Evolutionary conservation across 2,888 invertebrate genomes (phyloP).

Genomic region (Andrena flavipes): DNA sequence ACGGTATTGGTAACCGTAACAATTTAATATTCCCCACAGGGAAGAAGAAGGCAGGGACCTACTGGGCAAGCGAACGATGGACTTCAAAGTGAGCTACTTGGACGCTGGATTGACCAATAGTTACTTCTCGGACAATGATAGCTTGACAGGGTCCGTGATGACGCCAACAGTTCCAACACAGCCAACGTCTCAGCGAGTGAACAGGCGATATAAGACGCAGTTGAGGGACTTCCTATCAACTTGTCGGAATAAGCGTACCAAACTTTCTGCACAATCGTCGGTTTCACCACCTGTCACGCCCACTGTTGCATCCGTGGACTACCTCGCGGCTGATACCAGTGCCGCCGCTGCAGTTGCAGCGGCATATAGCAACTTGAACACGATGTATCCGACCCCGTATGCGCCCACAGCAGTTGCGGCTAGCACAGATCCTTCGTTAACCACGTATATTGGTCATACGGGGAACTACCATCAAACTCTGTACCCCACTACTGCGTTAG

Average conservation of each 20-base stretch:
- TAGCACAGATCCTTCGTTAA: slow-evolving; percentile 87
- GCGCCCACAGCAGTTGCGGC: slow-evolving; percentile 91
- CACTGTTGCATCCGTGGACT: slow-evolving; percentile 88
- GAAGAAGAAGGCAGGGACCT: slow-evolving; percentile 99
- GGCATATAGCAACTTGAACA: slow-evolving; percentile 92
- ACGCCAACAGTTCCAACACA: slow-evolving; percentile 86
- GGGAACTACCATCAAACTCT: slow-evolving; percentile 88
- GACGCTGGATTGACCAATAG: slow-evolving; percentile 96
- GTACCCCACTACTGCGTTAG: slow-evolving; percentile 86
- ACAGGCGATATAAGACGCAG: slow-evolving; percentile 95
- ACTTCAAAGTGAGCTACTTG: slow-evolving; percentile 99
- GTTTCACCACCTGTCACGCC: slow-evolving; percentile 86
- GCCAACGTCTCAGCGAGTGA: slow-evolving; percentile 92
- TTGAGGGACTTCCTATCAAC: slow-evolving; percentile 96
- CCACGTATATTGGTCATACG: slow-evolving; percentile 90
- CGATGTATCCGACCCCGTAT: slow-evolving; percentile 93
- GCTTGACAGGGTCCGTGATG: slow-evolving; percentile 87
- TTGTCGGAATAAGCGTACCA: slow-evolving; percentile 91
- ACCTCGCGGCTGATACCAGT: slow-evolving; percentile 88
- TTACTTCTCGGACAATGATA: slow-evolving; percentile 95
- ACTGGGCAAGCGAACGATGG: slow-evolving; percentile 98
- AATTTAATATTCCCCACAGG: slow-evolving; percentile 85
- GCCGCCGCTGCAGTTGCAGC: slow-evolving; percentile 89
- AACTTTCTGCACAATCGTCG: slow-evolving; percentile 85
- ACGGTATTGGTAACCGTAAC: background rate